Conservation (phyloP, 2,113 vertebrate genomes). For the Cairina moschata region DNA sequence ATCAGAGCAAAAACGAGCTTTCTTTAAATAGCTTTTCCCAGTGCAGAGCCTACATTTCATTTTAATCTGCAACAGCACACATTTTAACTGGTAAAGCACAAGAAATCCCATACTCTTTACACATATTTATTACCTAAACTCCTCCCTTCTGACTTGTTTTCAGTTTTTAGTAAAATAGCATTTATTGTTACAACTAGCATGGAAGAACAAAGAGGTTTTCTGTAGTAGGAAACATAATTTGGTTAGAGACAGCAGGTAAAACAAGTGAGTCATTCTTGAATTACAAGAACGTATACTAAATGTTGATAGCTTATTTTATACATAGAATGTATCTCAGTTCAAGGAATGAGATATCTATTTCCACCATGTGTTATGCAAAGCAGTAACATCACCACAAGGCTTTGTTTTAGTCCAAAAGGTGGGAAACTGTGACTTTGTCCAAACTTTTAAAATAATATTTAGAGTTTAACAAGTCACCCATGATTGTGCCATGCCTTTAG, state of each 20-base stretch:
- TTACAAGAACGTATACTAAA: neutral
- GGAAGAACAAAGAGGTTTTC: neutral
- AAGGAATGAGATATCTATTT: neutral
- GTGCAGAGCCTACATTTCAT: neutral
- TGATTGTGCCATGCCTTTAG: neutral
- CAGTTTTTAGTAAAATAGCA: neutral
- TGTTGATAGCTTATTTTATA: neutral
- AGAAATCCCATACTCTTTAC: neutral
- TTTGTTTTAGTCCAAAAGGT: neutral
- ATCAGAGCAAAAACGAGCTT: neutral
- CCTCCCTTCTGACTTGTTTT: neutral
- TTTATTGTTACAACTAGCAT: neutral
- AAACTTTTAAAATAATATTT: neutral
- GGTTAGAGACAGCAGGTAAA: neutral
- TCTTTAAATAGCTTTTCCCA: constrained; percentile 43
- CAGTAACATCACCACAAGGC: neutral
- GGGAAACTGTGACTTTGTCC: neutral
- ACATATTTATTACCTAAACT: neutral
- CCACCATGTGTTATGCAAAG: neutral
- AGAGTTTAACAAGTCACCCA: neutral
- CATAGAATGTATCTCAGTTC: neutral
- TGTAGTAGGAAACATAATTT: neutral
- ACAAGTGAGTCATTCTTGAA: neutral
- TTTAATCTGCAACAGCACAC: neutral
- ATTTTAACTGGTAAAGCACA: neutral